Conservation (phyloP, 2,888 invertebrate species). For the Unio pictorum region DNA sequence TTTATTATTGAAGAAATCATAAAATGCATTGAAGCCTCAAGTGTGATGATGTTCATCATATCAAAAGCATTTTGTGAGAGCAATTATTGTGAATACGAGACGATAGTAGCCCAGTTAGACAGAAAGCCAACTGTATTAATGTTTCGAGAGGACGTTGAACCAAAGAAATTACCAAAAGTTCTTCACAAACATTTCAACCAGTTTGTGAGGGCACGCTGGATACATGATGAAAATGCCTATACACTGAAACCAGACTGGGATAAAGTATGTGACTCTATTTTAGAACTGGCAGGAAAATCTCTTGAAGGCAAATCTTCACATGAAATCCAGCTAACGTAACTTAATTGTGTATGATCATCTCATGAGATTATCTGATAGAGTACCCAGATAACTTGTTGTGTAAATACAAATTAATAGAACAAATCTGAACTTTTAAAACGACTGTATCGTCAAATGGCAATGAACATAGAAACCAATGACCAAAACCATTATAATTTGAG, state of each 20-base stretch:
- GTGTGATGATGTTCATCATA: conserved; percentile 10
- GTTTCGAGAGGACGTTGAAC: conserved; percentile 12
- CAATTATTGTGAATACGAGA: conserved; percentile 11
- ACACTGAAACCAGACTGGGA: conserved; percentile 4
- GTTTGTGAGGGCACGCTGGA: too few relatives aligned
- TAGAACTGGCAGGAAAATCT: too few relatives aligned
- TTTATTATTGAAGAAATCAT: conserved; percentile 8
- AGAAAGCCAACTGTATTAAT: conserved; percentile 12
- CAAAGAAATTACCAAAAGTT: conserved; percentile 6
- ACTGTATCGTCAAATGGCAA: too few relatives aligned
- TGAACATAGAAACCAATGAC: too few relatives aligned
- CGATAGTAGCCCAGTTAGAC: conserved; percentile 5
- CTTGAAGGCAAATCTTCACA: too few relatives aligned
- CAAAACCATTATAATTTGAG: too few relatives aligned
- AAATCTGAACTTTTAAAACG: too few relatives aligned
- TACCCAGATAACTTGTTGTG: too few relatives aligned
- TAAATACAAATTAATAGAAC: too few relatives aligned
- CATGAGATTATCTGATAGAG: too few relatives aligned
- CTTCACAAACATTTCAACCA: conserved; percentile 5
- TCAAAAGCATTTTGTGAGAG: conserved; percentile 10
- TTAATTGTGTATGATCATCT: too few relatives aligned
- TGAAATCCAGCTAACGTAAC: too few relatives aligned
- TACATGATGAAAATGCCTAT: not conserved
- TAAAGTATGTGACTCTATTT: not conserved
- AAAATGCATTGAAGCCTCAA: conserved; percentile 5